Percentiles rank a stretch among this genome's conserved stretches.
Conservation (phyloP, 2,888 invertebrate species). For the Cepaea hortensis region DNA sequence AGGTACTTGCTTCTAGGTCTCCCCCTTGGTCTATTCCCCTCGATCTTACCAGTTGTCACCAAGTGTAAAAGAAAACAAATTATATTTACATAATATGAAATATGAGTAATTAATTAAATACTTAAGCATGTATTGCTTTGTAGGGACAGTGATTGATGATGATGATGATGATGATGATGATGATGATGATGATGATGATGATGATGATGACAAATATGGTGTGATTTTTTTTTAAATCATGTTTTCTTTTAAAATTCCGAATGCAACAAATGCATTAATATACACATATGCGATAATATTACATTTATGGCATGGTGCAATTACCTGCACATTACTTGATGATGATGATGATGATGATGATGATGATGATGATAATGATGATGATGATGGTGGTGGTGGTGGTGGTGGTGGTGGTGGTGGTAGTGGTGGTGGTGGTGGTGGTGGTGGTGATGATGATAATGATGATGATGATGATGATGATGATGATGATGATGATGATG, state of each 20-base stretch:
- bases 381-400: not conserved
- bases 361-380: not conserved
- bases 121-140: no score
- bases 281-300: no score
- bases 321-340: not conserved
- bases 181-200: slow-evolving; percentile 1
- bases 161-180: not conserved
- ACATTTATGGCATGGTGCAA: no score
- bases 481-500: slow-evolving; percentile 1
- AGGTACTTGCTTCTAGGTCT: no score
- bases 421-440: not conserved
- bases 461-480: not conserved
- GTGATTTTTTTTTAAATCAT: not conserved
- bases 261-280: no score
- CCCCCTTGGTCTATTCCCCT: no score
- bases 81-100: no score
- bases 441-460: not conserved
- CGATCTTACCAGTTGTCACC: no score
- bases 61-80: no score
- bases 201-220: not conserved
- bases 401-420: not conserved
- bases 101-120: no score
- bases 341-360: not conserved
- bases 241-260: not conserved
- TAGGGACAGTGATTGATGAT: no score